These are phyloP conservation scores for Sebastes goodei DNA, from an alignment of 2,797 vertebrate species.

Conservation along the genomic window DNA sequence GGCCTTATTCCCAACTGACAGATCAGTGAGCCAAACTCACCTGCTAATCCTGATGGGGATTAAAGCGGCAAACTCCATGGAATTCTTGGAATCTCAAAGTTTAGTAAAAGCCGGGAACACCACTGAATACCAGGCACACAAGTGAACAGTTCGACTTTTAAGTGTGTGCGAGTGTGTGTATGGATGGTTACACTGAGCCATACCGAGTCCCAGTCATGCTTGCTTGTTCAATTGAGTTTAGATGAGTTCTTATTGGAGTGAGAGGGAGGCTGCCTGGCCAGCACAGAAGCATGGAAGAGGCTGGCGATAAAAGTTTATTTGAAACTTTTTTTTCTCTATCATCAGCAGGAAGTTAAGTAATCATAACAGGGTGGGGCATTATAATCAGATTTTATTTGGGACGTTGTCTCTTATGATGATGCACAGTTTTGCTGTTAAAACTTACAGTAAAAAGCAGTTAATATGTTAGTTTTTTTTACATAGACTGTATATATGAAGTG, in stretches of 20 bases:
- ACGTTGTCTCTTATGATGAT: background rate
- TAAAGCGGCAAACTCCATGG: conserved; percentile 74
- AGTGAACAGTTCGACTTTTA: conserved; percentile 38
- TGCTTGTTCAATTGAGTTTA: conserved; percentile 18
- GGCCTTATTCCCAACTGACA: conserved; percentile 34
- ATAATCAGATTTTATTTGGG: background rate
- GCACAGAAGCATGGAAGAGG: background rate
- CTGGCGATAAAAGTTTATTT: background rate
- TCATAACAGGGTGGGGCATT: background rate
- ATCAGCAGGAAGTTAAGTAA: conserved; percentile 2
- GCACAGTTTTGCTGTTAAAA: background rate
- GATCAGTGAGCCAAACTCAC: conserved; percentile 61
- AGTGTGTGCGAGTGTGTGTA: conserved; percentile 21
- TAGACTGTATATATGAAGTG: background rate
- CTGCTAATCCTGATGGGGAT: conserved; percentile 76
- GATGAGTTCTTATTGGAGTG: conserved; percentile 1
- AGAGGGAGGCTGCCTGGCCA: background rate
- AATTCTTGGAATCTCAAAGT: conserved; percentile 79
- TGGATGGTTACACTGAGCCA: conserved; percentile 26
- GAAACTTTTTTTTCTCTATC: background rate
- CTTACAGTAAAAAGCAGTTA: background rate
- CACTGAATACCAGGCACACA: conserved; percentile 70
- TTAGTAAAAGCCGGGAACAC: conserved; percentile 68
- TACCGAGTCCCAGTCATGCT: conserved; percentile 10
- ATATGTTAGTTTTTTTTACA: background rate